Conservation (phyloP, 1,140 invertebrate genomes). For the Rhagoletis zephyria region DNA sequence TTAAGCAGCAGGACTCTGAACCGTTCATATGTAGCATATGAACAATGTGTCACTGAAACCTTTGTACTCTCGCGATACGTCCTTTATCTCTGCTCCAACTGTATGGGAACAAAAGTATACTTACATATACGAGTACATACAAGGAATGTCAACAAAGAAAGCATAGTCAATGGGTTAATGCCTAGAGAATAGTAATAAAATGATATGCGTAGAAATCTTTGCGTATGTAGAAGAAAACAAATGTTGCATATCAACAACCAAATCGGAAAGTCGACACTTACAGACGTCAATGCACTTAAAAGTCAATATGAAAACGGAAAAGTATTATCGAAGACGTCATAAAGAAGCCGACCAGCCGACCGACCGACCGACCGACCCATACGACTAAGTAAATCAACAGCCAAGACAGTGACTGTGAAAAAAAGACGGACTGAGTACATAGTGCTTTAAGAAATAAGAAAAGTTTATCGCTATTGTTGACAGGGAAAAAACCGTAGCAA, state of each 20-base stretch:
- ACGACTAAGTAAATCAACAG: not conserved
- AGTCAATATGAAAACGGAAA: constrained; percentile 22
- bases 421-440: not conserved
- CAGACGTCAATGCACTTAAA: constrained; percentile 37
- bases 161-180: too few relatives aligned
- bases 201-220: too few relatives aligned
- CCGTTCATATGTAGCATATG: too few relatives aligned
- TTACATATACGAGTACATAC: not conserved
- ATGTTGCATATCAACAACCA: not conserved
- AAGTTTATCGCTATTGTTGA: constrained; percentile 33
- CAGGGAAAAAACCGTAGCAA: not conserved
- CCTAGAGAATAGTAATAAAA: too few relatives aligned
- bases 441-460: not conserved
- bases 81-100: too few relatives aligned
- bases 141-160: not conserved
- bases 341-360: not conserved
- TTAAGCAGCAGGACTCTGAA: too few relatives aligned
- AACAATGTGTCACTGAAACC: too few relatives aligned
- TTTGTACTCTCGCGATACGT: too few relatives aligned
- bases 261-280: not conserved
- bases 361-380: not conserved
- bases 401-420: not conserved
- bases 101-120: too few relatives aligned
- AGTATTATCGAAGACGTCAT: constrained; percentile 5
- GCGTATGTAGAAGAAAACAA: too few relatives aligned